Percentiles rank a stretch among this genome's conserved stretches.
Conservation (phyloP, 2,113 vertebrate genomes). For the Neoarius graeffei region DNA sequence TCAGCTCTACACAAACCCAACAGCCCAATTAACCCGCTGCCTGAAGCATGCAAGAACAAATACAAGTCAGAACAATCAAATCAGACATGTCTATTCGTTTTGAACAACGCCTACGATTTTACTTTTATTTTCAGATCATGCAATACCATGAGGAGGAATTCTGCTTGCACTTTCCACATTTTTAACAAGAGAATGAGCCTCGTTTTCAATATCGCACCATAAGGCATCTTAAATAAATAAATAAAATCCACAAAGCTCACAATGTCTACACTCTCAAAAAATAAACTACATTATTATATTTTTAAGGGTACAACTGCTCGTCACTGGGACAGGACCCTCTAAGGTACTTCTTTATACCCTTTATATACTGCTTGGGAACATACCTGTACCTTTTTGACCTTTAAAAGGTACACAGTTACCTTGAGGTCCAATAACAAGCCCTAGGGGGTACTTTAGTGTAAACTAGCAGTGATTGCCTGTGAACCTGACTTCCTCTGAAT, state of each 20-base stretch:
- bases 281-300: too few relatives aligned
- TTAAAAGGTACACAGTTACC: too few relatives aligned
- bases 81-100: neutral
- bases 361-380: too few relatives aligned
- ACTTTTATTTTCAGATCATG: neutral
- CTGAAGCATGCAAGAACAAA: neutral
- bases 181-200: neutral
- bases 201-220: neutral
- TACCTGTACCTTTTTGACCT: too few relatives aligned
- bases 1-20: conserved; percentile 13
- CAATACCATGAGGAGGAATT: neutral
- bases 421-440: too few relatives aligned
- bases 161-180: neutral
- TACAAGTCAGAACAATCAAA: neutral
- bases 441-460: too few relatives aligned
- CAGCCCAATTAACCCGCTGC: neutral
- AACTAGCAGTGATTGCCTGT: too few relatives aligned
- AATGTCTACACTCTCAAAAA: conserved; percentile 30
- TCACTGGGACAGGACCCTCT: too few relatives aligned
- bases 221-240: too few relatives aligned
- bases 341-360: too few relatives aligned
- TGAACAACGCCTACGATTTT: neutral
- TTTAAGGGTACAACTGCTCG: too few relatives aligned
- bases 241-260: conserved; percentile 52
- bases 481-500: too few relatives aligned